Evolutionary conservation across 35 echinoderm and acorn worm species (phyloP).

Genomic region (Hemicentrotus pulcherrimus): DNA sequence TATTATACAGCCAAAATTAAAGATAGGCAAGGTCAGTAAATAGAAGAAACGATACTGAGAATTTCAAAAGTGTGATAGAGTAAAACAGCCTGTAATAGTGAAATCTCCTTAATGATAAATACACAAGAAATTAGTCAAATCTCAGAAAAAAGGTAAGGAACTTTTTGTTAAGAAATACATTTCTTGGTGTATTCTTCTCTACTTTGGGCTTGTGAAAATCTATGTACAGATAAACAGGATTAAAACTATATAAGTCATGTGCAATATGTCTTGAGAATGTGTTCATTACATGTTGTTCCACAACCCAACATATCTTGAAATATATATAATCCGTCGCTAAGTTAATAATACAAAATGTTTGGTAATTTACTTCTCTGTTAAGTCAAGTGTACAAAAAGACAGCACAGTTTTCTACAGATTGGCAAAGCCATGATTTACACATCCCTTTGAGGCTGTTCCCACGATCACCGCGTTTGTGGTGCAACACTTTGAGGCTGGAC

Average conservation of each 20-base stretch:
- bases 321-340: background rate
- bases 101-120: background rate
- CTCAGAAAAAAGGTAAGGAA: background rate
- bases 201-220: background rate
- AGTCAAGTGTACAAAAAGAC: constrained; percentile 39
- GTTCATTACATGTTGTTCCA: background rate
- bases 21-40: background rate
- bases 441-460: constrained; percentile 5
- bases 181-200: background rate
- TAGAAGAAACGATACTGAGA: background rate
- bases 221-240: background rate
- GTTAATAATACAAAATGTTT: constrained; percentile 42
- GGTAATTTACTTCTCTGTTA: constrained; percentile 15
- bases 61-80: background rate
- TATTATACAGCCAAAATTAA: background rate
- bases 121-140: background rate
- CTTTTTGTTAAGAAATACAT: background rate
- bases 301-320: constrained; percentile 4
- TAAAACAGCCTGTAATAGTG: background rate
- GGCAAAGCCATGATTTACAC: constrained; percentile 51
- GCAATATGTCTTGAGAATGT: background rate
- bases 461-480: background rate
- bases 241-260: background rate
- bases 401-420: constrained; percentile 47
- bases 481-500: background rate